phyloP scores from a whole-genome alignment of 2,797 vertebrate genomes.

The Selene dorsalis region DNA sequence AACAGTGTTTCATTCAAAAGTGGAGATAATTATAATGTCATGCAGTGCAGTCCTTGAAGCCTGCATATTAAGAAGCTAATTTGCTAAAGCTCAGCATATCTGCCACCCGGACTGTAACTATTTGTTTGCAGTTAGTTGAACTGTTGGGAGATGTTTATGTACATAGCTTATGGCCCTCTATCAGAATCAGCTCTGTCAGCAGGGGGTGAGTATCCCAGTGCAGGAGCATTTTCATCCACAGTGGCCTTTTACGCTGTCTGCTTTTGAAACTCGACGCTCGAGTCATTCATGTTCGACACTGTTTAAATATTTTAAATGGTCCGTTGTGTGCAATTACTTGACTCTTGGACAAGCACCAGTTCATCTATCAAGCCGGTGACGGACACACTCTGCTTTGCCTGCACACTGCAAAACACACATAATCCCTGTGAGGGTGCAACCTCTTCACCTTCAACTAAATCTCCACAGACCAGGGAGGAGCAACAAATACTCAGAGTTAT shows the following conservation, averaged over 20 bases:
- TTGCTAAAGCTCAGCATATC: conserved; percentile 25
- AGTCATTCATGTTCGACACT: conserved; percentile 73
- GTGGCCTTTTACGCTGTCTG: conserved; percentile 56
- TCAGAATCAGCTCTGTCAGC: conserved; percentile 57
- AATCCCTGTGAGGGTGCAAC: conserved; percentile 1
- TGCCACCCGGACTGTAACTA: conserved; percentile 5
- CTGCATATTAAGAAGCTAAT: conserved; percentile 3
- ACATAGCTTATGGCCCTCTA: conserved; percentile 30
- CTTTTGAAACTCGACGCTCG: conserved; percentile 81
- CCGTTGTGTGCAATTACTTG: conserved; percentile 82
- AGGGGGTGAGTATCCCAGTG: conserved; percentile 46
- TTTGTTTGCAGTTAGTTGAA: conserved; percentile 45
- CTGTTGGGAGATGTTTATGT: conserved; percentile 52
- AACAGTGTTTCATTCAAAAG: not conserved
- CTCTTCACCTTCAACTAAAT: conserved; percentile 27
- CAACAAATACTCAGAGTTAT: not conserved
- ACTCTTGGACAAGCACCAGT: conserved; percentile 81
- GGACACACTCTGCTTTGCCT: conserved; percentile 34
- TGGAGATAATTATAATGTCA: conserved; percentile 4
- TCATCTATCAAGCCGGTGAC: conserved; percentile 73
- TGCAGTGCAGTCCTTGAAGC: not conserved
- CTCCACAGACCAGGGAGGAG: not conserved
- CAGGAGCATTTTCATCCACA: conserved; percentile 66
- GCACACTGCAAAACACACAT: conserved; percentile 9
- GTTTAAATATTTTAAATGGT: conserved; percentile 87